Conservation (phyloP, 2,797 vertebrate genomes). For the Tiaroga cobitis region DNA sequence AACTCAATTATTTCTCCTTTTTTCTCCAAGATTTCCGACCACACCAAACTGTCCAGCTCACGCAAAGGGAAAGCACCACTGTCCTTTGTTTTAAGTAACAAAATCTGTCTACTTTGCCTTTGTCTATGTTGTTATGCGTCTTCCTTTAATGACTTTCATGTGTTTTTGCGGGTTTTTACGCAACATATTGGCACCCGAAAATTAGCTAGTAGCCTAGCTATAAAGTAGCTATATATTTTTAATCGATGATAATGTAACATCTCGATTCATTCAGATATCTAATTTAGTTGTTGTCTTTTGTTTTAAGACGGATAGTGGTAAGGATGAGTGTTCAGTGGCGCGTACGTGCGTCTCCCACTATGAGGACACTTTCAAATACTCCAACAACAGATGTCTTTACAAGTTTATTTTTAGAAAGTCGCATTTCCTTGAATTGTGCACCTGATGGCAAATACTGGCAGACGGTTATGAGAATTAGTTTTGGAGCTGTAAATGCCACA, state of each 20-base stretch:
- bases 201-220: no score
- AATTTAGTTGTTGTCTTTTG: not conserved
- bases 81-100: not conserved
- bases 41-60: not conserved
- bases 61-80: not conserved
- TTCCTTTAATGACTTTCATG: not conserved
- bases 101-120: not conserved
- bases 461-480: not conserved
- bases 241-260: not conserved
- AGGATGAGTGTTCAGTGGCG: not conserved
- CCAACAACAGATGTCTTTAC: conserved; percentile 29
- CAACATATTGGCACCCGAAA: not conserved
- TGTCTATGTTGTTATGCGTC: not conserved
- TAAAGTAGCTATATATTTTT: not conserved
- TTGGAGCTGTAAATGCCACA: not conserved
- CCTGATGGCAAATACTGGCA: not conserved
- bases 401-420: conserved; percentile 39
- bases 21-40: not conserved
- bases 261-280: not conserved
- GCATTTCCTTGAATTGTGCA: conserved; percentile 6
- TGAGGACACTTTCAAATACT: conserved; percentile 19
- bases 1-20: not conserved
- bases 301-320: not conserved
- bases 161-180: not conserved
- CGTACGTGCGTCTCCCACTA: not conserved